Evolutionary conservation across 2,113 vertebrate genomes (phyloP), one percentile per base, ranked within the genome.

Genomic region (Xiphias gladius): DNA sequence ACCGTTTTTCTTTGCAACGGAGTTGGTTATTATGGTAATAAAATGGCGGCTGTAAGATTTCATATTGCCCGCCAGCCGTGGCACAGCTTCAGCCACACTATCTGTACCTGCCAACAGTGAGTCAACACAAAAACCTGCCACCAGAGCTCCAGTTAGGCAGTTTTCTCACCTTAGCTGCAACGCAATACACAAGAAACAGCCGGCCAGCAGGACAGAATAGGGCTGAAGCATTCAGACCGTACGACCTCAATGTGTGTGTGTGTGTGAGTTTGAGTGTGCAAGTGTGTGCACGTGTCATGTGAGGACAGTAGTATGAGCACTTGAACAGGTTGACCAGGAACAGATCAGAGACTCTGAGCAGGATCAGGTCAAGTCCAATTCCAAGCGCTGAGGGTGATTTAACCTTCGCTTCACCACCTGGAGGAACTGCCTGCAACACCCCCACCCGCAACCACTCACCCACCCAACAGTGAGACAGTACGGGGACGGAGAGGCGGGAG

Each of bases 321-420:
- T 12, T 71, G 76, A 69, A 84, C 85, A 87, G 77, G 73, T 84
- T 69, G 76, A 76, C 20, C 17, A 2, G 50, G 58, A 73, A 22
- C 69, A 83, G 80, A 86, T 86, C 84, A 86, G 77, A 57, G 64
- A 50, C 59, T 75, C 73, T 76, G 75, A 77, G 70, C 55, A 68
- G 80, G 73, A 77, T 73, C 73, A 82, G 83, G 67, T 82, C 79
- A 76, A 67, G 73, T 67, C 79, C 79, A 82, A 32, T 71, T 64
- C 71, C n/a, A 35, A 10, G 41, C 57, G 59, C 78, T 10, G 48
- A 10, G 67, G 46, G 20, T 52, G 80, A 64, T 75, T 66, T 72
- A 76, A 72, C 32, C 35, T 55, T 46, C 17, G 54, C 20, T 59
- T 46, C 30, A 64, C 39, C 62, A 69, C 52, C 72, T 67, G 67